Base-by-base conservation (phyloP, 2,797 vertebrate genomes). In the Ataeniobius toweri region DNA sequence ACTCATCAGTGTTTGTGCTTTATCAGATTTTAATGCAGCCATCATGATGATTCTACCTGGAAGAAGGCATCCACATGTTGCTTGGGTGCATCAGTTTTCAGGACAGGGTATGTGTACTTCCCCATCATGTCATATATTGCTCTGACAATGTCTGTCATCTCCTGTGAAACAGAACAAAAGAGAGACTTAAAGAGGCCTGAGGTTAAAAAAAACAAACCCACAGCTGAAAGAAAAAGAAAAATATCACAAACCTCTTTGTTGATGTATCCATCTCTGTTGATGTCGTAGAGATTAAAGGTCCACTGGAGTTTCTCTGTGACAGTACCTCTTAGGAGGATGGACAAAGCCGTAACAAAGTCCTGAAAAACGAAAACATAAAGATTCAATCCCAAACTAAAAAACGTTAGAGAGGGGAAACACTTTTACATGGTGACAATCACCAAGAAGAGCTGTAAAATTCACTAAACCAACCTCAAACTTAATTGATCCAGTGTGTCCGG, bases 61-160 rank as follows among this genome's bases (percentile, higher is more conserved):
- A 99, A 99, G 92, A 99, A 99, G 69, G 97, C 94, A 6, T 99
- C 97, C 90, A 99, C 97, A 0, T 99, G 98, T 83, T 98, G 97
- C 83, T 96, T 96, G 31, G 97, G 97, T 10, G 97, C 96, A 41
- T 99, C 97, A 1, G 95, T 97, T 92, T 96, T 99, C 86, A 99
- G 94, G 69, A 96, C 97, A 0, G 98, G 98, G 73, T 98, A 98
- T 0, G 98, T 99, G 91, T 97, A 99, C 78, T 98, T 98, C 46
- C 98, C 98, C 98, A 99, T 99, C 98, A 99, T 99, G 92, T 98
- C 97, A 67, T 99, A 99, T 91, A 99, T 99, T 36, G 98, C 98
- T 89, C 97, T 97, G 83, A 99, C 97, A 0, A 99, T 99, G 90
- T 98, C 97, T 46, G 96, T 98, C 98, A 99, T 99, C 91, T 99